phyloP scores from a whole-genome alignment of 2,113 vertebrate species.

The Orycteropus afer region DNA sequence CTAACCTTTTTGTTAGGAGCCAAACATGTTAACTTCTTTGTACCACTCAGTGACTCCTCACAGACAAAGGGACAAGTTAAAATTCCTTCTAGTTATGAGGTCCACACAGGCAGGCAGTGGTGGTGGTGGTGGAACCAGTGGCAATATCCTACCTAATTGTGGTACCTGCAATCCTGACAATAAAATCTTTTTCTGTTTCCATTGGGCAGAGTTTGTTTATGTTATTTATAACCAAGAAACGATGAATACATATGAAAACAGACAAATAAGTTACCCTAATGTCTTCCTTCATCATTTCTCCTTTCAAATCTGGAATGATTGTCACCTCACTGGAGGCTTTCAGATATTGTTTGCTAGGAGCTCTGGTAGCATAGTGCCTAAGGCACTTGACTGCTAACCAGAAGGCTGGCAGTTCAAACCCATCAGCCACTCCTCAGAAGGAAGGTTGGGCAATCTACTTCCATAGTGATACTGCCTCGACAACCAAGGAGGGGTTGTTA shows the following conservation, averaged over 20 bases:
- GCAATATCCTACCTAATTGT: background rate
- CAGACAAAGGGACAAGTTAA: background rate
- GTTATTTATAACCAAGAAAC: background rate
- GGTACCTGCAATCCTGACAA: background rate
- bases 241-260: background rate
- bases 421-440: too few species aligned
- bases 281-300: constrained; percentile 1
- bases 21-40: too few species aligned
- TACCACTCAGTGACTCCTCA: too few species aligned
- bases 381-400: too few species aligned
- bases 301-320: background rate
- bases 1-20: too few species aligned
- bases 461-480: too few species aligned
- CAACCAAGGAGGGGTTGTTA: too few species aligned
- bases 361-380: too few species aligned
- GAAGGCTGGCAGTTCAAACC: too few species aligned
- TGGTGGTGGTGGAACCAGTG: background rate
- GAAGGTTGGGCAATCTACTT: too few species aligned
- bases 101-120: background rate
- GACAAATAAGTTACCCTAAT: background rate
- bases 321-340: background rate
- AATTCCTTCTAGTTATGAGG: background rate
- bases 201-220: background rate
- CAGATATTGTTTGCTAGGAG: too few species aligned
- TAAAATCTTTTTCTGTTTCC: background rate